Evolutionary conservation across 2,888 invertebrate genomes (phyloP).

Genomic region (Sminthurides aquaticus): DNA sequence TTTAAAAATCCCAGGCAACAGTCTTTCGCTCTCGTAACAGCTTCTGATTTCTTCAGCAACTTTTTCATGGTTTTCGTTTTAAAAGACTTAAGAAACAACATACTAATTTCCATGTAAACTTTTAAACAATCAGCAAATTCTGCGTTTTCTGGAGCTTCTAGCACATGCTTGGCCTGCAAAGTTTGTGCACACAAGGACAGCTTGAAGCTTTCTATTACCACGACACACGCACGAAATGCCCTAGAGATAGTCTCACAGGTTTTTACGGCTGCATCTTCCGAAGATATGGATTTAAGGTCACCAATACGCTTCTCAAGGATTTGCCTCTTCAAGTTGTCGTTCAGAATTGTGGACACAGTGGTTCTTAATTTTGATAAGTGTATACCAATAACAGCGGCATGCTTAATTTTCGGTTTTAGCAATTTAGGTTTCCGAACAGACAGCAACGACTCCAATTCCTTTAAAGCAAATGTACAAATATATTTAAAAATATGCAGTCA

Average conservation of each 20-base stretch:
- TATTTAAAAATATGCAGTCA: too few species aligned
- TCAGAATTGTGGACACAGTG: not conserved
- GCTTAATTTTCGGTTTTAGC: constrained; percentile 14
- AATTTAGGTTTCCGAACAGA: constrained; percentile 17
- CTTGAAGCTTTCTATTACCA: constrained; percentile 12
- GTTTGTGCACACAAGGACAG: not conserved
- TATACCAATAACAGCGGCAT: not conserved
- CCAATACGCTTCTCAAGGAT: too few species aligned
- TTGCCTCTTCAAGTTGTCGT: too few species aligned
- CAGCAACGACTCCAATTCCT: constrained; percentile 16
- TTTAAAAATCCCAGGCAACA: constrained; percentile 12
- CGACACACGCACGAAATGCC: constrained; percentile 21
- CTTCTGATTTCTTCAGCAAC: constrained; percentile 5
- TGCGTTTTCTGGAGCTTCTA: not conserved
- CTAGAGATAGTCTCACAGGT: constrained; percentile 7
- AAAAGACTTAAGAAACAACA: constrained; percentile 9
- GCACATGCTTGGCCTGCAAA: not conserved
- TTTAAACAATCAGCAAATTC: not conserved
- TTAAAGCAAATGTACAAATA: too few species aligned
- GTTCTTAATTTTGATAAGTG: not conserved
- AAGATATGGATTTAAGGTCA: too few species aligned
- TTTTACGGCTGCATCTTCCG: not conserved
- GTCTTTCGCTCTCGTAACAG: not conserved
- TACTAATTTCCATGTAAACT: not conserved
- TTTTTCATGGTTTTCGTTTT: constrained; percentile 16